phyloP scores from a whole-genome alignment of 2,797 vertebrate genomes.

The Pangasius djambal region DNA sequence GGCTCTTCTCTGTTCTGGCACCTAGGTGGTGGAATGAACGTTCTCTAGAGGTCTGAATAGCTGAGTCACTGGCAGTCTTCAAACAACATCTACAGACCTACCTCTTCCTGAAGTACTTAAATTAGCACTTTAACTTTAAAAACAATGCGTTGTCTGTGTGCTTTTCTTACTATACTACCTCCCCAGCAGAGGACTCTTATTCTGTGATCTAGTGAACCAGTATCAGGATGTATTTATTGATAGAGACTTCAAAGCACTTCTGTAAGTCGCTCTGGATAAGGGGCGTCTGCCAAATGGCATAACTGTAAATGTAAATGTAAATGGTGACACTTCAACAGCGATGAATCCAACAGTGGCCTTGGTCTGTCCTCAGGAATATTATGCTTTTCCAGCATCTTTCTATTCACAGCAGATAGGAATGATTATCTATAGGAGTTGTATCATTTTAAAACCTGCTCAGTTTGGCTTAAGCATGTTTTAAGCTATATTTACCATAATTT shows the following conservation, averaged over 20 bases:
- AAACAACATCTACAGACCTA: not conserved
- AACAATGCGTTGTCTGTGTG: too few species aligned
- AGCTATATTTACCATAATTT: not conserved
- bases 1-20: not conserved
- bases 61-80: not conserved
- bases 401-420: not conserved
- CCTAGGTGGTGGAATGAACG: not conserved
- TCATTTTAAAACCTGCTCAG: too few species aligned
- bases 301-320: not conserved
- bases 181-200: not conserved
- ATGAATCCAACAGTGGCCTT: not conserved
- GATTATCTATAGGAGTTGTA: not conserved
- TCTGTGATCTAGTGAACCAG: not conserved
- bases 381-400: not conserved
- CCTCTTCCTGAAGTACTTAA: not conserved
- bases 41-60: not conserved
- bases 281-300: not conserved
- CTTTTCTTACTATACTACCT: too few species aligned
- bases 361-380: too few species aligned
- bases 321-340: not conserved
- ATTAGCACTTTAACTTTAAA: not conserved
- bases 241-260: not conserved
- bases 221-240: not conserved
- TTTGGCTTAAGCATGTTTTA: not conserved
- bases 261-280: not conserved